phyloP scores from a whole-genome alignment of 2,113 vertebrate species.

The Lepisosteus osseus region DNA sequence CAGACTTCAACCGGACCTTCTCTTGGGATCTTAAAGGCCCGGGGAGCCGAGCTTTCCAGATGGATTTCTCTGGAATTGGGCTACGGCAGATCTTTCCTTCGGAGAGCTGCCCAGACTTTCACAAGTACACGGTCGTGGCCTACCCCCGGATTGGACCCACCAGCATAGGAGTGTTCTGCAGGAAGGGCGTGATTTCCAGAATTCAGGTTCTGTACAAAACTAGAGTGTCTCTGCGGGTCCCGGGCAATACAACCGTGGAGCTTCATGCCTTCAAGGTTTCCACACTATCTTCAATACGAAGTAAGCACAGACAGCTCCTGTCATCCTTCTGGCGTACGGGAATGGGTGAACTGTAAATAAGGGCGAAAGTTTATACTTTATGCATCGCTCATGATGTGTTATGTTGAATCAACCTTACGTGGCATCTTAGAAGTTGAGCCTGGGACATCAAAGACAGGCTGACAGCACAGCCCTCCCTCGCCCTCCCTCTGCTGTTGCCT shows the following conservation, averaged over 20 bases:
- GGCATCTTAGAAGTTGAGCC: too few species aligned
- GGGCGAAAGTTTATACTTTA: too few species aligned
- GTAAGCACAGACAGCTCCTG: slow-evolving; percentile 56
- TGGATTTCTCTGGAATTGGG: slow-evolving; percentile 70
- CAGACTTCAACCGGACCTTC: slow-evolving; percentile 77
- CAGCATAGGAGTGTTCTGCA: slow-evolving; percentile 81
- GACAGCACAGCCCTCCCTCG: too few species aligned
- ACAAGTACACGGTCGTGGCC: slow-evolving; percentile 65
- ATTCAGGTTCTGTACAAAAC: slow-evolving; percentile 67
- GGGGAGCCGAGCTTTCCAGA: slow-evolving; percentile 59
- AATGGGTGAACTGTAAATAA: too few species aligned
- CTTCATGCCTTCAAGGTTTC: slow-evolving; percentile 69
- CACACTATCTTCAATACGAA: slow-evolving; percentile 65
- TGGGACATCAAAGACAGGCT: too few species aligned
- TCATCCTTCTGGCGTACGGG: not conserved
- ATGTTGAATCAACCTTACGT: too few species aligned
- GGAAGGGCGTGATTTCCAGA: slow-evolving; percentile 69
- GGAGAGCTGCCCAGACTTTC: slow-evolving; percentile 61
- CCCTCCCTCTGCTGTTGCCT: too few species aligned
- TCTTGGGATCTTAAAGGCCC: slow-evolving; percentile 73
- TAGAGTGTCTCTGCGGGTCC: slow-evolving; percentile 66
- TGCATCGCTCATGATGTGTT: too few species aligned
- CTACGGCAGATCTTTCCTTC: slow-evolving; percentile 71
- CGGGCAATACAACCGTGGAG: slow-evolving; percentile 55
- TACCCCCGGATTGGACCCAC: slow-evolving; percentile 39